Base-by-base conservation (phyloP, 2,888 invertebrate species). In the Halocaridina rubra region DNA sequence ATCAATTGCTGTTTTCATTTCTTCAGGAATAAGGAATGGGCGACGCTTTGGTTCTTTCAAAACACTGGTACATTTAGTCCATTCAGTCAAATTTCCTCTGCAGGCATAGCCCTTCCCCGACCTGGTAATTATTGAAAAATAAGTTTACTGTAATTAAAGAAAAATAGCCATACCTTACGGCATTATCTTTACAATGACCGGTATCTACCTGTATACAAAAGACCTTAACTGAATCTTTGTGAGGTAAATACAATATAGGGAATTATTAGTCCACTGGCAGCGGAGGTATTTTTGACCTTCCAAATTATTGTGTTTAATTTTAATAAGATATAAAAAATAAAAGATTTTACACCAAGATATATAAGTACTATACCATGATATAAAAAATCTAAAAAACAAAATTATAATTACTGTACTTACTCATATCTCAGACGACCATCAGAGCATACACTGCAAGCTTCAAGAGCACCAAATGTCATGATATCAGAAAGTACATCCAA, bases 391-490 rank as follows among this genome's bases (percentile, higher is more conserved):
- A n/a, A n/a, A n/a, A n/a, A n/a, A n/a, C n/a, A n/a, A n/a, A n/a
- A n/a, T n/a, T n/a, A n/a, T n/a, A n/a, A n/a, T n/a, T n/a, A n/a
- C n/a, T n/a, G n/a, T 24, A 72, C 89, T 88, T 89, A 91, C 91
- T 90, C 90, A 89, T 91, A 92, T 29, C 89, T 90, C 53, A 92
- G 92, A 90, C 96, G 95, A 0, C 96, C 96, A 1, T 92, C 91
- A 76, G 93, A 93, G 90, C 99, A 99, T 89, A 95, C 94, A 0
- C 93, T 91, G 89, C 99, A 99, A 0, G 93, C 93, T 85, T 93
- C 91, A 2, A 97, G 92, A 1, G 94, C 93, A 33, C 99, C 99
- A 92, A 99, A 99, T 0, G 94, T 93, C 93, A 99, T 94, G 39
- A 94, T 92, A 91, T 99, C 99, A 10, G 96, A 93, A 4, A 97